Percentiles rank a stretch among this genome's conserved stretches.
These are phyloP conservation scores for Procavia capensis DNA, from an alignment of 2,113 vertebrate genomes.

Conservation along the genomic window DNA sequence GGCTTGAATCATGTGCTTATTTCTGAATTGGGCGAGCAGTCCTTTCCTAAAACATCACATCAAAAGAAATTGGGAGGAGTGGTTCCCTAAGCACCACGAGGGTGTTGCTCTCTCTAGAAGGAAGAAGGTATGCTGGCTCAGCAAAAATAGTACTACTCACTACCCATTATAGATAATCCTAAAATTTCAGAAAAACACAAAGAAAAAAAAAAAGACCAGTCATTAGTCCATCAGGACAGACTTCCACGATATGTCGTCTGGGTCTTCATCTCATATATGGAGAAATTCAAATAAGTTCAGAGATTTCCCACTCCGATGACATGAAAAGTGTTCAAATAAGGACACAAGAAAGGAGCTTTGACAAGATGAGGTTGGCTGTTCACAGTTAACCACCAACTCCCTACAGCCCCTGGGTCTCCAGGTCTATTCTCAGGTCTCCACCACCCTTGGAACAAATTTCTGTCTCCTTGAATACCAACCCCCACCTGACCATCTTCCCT, in stretches of 20 bases:
- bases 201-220: background rate
- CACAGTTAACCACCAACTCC: background rate
- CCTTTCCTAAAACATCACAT: background rate
- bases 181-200: background rate
- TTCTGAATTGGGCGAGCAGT: background rate
- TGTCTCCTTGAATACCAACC: background rate
- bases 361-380: background rate
- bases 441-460: background rate
- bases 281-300: background rate
- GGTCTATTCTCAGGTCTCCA: background rate
- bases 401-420: too few species aligned
- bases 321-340: background rate
- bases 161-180: background rate
- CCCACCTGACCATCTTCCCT: too few species aligned
- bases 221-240: background rate
- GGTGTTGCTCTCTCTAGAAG: background rate
- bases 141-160: background rate
- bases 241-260: background rate
- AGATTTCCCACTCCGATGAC: background rate
- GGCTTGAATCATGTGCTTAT: background rate
- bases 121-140: too few species aligned
- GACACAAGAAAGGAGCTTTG: background rate
- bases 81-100: background rate
- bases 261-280: background rate
- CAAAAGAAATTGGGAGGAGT: background rate